Percentiles rank a stretch among this genome's conserved stretches.
Evolutionary conservation across 2,113 vertebrate genomes (phyloP).

Genomic region (Eleginops maclovinus): DNA sequence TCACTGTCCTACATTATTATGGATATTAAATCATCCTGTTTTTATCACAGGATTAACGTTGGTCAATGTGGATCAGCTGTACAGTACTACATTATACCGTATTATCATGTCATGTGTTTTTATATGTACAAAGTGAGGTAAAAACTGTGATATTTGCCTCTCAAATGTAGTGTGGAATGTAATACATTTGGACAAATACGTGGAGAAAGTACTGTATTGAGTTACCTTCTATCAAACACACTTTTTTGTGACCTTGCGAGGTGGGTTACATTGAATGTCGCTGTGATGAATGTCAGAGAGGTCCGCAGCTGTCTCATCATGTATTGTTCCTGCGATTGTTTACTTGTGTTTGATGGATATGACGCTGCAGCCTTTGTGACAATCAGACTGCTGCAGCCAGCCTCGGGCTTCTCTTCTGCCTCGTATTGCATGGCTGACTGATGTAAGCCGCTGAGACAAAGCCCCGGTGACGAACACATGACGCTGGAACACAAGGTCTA

Average conservation of each 20-base stretch:
- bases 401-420: neutral
- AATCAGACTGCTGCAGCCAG: constrained; percentile 5
- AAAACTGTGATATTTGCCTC: no score
- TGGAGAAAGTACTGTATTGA: no score
- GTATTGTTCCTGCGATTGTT: constrained; percentile 41
- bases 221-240: neutral
- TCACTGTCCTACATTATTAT: no score
- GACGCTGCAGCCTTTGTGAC: constrained; percentile 21
- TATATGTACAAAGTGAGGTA: no score
- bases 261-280: constrained; percentile 24
- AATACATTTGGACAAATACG: no score
- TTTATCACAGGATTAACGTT: no score
- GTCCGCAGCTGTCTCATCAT: constrained; percentile 29
- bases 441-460: constrained; percentile 42
- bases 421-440: neutral
- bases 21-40: no score
- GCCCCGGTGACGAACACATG: constrained; percentile 43
- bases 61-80: no score
- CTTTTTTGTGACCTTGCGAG: constrained; percentile 28
- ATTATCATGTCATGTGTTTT: no score
- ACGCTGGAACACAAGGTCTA: neutral
- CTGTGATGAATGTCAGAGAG: constrained; percentile 9
- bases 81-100: no score
- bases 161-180: no score
- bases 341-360: constrained; percentile 39